phyloP scores from a whole-genome alignment of 1,140 invertebrate species.

The Holotrichia oblita region DNA sequence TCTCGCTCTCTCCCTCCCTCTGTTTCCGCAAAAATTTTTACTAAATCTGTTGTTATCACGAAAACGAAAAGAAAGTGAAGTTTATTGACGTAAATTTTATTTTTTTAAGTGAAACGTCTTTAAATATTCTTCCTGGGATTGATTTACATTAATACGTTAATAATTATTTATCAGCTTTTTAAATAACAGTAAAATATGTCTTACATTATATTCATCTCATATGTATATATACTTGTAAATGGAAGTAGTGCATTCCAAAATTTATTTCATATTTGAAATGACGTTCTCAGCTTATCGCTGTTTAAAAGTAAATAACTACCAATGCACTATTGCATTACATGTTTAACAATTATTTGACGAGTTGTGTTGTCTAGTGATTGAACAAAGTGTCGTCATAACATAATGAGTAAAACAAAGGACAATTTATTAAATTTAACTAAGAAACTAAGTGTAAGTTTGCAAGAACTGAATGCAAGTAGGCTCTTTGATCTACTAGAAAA shows the following conservation, averaged over 20 bases:
- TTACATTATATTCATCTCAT: neutral
- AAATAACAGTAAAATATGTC: neutral
- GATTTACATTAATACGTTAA: too few species aligned
- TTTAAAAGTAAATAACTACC: constrained; percentile 8
- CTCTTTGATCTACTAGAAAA: neutral
- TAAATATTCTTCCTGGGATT: too few species aligned
- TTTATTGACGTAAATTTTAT: too few species aligned
- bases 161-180: too few species aligned
- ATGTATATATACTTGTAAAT: neutral
- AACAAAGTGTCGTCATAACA: neutral
- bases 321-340: neutral
- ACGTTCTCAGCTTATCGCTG: constrained; percentile 8
- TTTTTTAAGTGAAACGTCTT: too few species aligned
- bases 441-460: constrained; percentile 28
- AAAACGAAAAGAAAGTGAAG: too few species aligned
- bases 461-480: constrained; percentile 30
- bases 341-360: neutral
- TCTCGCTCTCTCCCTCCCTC: too few species aligned
- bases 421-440: neutral
- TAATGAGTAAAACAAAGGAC: neutral
- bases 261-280: constrained; percentile 8
- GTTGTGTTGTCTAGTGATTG: neutral
- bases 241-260: constrained; percentile 2
- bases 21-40: too few species aligned
- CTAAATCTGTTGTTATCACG: too few species aligned